phyloP scores from a whole-genome alignment of 23 tunicate species.

The Botrylloides violaceus region DNA sequence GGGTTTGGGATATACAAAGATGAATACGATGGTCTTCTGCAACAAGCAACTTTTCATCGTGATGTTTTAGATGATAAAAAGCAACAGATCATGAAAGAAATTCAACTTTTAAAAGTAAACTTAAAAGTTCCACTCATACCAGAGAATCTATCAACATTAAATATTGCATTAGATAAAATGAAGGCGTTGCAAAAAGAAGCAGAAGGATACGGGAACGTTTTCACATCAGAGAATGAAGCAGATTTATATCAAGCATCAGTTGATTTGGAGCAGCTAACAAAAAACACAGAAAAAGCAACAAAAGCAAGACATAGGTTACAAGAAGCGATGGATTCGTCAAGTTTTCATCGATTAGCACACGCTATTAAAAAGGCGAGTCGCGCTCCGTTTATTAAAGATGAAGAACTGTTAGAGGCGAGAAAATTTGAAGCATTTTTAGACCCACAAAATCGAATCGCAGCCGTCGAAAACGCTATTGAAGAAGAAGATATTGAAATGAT shows the following conservation, averaged over 20 bases:
- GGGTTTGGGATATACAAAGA: conserved; percentile 15
- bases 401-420: conserved; percentile 9
- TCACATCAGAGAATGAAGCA: conserved; percentile 21
- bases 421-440: conserved; percentile 3
- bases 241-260: background rate
- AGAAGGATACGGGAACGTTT: conserved; percentile 17
- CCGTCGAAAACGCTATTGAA: conserved; percentile 2
- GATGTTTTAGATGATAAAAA: conserved; percentile 14
- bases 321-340: conserved; percentile 9
- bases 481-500: conserved; percentile 8
- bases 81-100: background rate
- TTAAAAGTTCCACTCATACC: conserved; percentile 20
- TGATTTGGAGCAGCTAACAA: conserved; percentile 24
- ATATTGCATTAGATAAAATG: conserved; percentile 7
- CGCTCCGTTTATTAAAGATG: conserved; percentile 4
- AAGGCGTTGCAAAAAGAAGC: conserved; percentile 10
- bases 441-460: background rate
- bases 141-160: conserved; percentile 5
- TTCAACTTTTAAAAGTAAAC: background rate
- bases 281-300: conserved; percentile 3
- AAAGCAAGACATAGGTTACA: background rate
- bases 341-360: conserved; percentile 6
- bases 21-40: conserved; percentile 6
- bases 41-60: conserved; percentile 7
- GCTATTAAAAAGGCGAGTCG: conserved; percentile 10